Base-by-base conservation (phyloP, 2,113 vertebrate species). In the Thymallus thymallus region DNA sequence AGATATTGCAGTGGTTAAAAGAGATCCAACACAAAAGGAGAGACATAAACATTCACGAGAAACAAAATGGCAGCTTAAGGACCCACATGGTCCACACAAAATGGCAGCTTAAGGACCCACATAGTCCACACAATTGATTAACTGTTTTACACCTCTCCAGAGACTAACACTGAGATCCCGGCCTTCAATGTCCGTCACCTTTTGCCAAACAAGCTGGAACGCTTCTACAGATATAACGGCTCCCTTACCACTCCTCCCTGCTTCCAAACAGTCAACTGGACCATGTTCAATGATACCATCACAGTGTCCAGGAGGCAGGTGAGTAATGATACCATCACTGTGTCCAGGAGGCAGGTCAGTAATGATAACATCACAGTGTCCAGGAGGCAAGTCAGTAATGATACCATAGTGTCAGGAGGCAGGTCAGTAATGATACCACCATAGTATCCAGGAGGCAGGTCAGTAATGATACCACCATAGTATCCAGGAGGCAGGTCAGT, bases 181-280 rank as follows among this genome's bases (percentile, higher is more conserved):
- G 94, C 93, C 26, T 93, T 96, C 82, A 94, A 96, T 64, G 80
- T 95, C 0, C 88, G 91, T 0, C 88, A 91, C 7, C 89, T 96
- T 69, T 85, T 96, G 51, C 95, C 95, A 10, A 84, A 84, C 18
- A 90, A 91, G 65, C 81, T 96, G 79, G 85, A 92, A 18, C 81
- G 46, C 62, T 96, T 94, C 82, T 96, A 94, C 76, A 92, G 89
- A 69, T 96, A 96, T 62, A 90, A 90, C 0, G 95, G 95, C 1
- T 96, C 95, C 10, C 89, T 96, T 74, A 96, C 95, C 64, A 96
- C 95, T 1, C 95, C 95, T 0, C 93, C 94, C 0, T 96, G 95
- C 72, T 91, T 82, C 72, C 92, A 95, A 82, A 85, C 93, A 0
- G 95, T 96, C 78, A 94, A 91, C 87, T 96, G 95, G 95, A 96